phyloP scores from a whole-genome alignment of 2,888 invertebrate species.

The Cryptocephalus primarius region DNA sequence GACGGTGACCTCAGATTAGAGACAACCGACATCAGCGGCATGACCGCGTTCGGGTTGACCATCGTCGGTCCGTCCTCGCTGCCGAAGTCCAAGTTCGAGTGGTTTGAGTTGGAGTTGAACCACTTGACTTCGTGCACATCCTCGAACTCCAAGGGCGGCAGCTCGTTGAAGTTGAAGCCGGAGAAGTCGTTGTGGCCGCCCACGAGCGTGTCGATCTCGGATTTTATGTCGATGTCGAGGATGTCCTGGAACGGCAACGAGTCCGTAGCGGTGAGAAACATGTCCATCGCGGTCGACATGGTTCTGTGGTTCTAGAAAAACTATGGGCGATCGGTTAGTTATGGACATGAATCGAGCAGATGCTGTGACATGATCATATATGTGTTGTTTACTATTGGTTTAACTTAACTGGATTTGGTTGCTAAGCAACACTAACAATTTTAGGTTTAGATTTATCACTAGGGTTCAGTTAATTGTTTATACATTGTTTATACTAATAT shows the following conservation, averaged over 20 bases:
- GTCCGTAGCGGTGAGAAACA: slow-evolving; percentile 41
- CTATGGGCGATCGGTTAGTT: too few relatives aligned
- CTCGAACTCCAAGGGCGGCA: slow-evolving; percentile 57
- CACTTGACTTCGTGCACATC: slow-evolving; percentile 51
- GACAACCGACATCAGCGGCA: slow-evolving; percentile 59
- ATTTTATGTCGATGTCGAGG: slow-evolving; percentile 81
- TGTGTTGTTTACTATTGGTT: too few relatives aligned
- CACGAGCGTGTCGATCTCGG: slow-evolving; percentile 71
- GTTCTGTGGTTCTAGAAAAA: slow-evolving; percentile 7
- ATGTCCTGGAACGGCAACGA: slow-evolving; percentile 72
- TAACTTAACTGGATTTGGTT: too few relatives aligned
- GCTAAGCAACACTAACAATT: too few relatives aligned
- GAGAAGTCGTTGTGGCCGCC: slow-evolving; percentile 57
- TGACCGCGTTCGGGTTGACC: slow-evolving; percentile 85
- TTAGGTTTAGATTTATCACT: too few relatives aligned
- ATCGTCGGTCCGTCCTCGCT: slow-evolving; percentile 51
- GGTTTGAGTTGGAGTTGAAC: slow-evolving; percentile 37
- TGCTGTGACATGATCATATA: too few relatives aligned
- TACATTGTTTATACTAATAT: too few relatives aligned
- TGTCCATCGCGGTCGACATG: slow-evolving; percentile 41
- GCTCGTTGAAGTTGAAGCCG: slow-evolving; percentile 50
- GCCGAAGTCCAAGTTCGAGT: slow-evolving; percentile 54
- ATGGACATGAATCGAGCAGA: too few relatives aligned
- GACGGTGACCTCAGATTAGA: slow-evolving; percentile 42
- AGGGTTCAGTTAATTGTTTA: too few relatives aligned